These are phyloP conservation scores for Xanthorhoe spadicearia DNA, from an alignment of 2,888 invertebrate species.

Conservation along the genomic window DNA sequence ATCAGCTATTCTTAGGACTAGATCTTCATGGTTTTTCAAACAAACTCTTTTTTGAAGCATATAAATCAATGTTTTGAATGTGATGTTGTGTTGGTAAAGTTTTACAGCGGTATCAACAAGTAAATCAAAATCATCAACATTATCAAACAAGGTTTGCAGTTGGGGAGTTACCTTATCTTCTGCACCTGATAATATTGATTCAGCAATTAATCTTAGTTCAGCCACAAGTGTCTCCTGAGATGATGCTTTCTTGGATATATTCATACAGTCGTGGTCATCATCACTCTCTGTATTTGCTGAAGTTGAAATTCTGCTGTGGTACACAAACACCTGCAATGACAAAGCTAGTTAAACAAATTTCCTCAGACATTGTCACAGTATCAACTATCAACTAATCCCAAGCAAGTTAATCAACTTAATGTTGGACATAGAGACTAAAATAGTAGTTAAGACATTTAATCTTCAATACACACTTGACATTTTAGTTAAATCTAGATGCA, in stretches of 20 bases:
- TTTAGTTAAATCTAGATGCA: no score
- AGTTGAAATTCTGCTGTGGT: slow-evolving; percentile 34
- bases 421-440: no score
- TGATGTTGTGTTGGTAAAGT: slow-evolving; percentile 63
- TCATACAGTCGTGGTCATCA: slow-evolving; percentile 44
- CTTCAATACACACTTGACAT: no score
- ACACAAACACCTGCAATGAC: slow-evolving; percentile 36
- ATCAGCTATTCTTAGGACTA: slow-evolving; percentile 56
- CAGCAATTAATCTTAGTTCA: slow-evolving; percentile 58
- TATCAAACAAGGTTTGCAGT: slow-evolving; percentile 63
- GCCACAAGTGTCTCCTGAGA: slow-evolving; percentile 66
- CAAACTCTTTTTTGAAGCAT: slow-evolving; percentile 67
- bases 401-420: no score
- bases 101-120: slow-evolving; percentile 59
- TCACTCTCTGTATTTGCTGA: slow-evolving; percentile 34
- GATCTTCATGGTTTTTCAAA: slow-evolving; percentile 49
- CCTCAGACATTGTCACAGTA: no score
- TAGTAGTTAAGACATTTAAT: no score
- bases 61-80: slow-evolving; percentile 67
- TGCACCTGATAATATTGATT: slow-evolving; percentile 50
- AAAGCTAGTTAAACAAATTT: no score
- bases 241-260: slow-evolving; percentile 47
- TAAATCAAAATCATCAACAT: slow-evolving; percentile 63
- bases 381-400: no score
- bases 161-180: slow-evolving; percentile 55